These are phyloP conservation scores for Gerris lacustris DNA, from an alignment of 2,888 invertebrate species.

Conservation along the genomic window DNA sequence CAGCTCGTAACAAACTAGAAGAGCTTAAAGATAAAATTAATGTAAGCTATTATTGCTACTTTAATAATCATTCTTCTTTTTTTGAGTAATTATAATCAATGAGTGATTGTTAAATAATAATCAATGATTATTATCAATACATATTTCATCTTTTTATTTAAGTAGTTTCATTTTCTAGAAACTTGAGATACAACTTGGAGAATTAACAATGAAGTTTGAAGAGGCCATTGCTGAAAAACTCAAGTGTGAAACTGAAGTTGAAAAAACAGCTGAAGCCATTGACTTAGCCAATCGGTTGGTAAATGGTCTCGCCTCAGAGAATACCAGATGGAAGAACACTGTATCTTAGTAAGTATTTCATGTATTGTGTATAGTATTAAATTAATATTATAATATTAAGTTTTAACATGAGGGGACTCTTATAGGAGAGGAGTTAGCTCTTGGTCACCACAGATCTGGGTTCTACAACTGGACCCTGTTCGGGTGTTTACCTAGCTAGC, in stretches of 20 bases:
- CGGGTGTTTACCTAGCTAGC: too few species aligned
- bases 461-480: too few species aligned
- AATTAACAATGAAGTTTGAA: constrained; percentile 70
- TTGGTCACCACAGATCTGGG: too few species aligned
- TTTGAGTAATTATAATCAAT: too few species aligned
- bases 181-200: constrained; percentile 63
- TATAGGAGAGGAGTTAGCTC: too few species aligned
- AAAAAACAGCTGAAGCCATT: constrained; percentile 75
- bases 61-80: not conserved
- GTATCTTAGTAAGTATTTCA: constrained; percentile 41
- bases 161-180: constrained; percentile 38
- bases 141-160: not conserved
- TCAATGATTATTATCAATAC: too few species aligned
- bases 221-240: constrained; percentile 73
- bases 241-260: constrained; percentile 85
- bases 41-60: constrained; percentile 36
- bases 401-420: too few species aligned
- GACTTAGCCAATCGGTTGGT: constrained; percentile 84
- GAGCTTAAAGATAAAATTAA: constrained; percentile 57
- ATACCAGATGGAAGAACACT: constrained; percentile 65
- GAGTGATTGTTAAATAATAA: too few species aligned
- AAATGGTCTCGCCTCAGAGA: constrained; percentile 85
- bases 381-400: too few species aligned
- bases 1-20: constrained; percentile 67
- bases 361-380: not conserved